These are phyloP conservation scores for Salarias fasciatus DNA, from an alignment of 2,797 vertebrate genomes.

Conservation along the genomic window DNA sequence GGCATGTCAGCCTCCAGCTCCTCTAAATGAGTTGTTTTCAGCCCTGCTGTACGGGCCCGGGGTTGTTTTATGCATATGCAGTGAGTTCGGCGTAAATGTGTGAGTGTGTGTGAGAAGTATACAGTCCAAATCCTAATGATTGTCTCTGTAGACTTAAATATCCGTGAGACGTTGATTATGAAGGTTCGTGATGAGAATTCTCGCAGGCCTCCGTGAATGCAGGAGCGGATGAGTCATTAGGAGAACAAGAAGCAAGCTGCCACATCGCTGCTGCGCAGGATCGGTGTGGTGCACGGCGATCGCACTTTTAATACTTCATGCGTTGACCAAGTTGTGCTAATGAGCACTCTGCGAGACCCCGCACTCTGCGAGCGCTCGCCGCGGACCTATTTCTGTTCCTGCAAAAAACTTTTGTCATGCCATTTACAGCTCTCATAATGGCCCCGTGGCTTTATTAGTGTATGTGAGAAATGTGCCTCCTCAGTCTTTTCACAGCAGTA, in stretches of 20 bases:
- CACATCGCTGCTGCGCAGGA: slow-evolving; percentile 52
- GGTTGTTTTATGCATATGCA: background rate
- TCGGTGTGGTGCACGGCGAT: slow-evolving; percentile 41
- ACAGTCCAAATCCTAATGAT: slow-evolving; percentile 10
- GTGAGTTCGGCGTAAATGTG: background rate
- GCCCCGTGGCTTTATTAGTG: slow-evolving; percentile 46
- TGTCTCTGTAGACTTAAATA: slow-evolving; percentile 12
- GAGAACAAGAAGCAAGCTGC: slow-evolving; percentile 57
- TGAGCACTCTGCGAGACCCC: slow-evolving; percentile 62
- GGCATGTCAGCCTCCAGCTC: slow-evolving; percentile 3
- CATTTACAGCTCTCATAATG: slow-evolving; percentile 44
- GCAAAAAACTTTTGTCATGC: slow-evolving; percentile 50
- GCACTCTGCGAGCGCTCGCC: slow-evolving; percentile 39
- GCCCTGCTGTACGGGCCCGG: background rate
- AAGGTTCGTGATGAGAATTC: slow-evolving; percentile 17
- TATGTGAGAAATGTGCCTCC: slow-evolving; percentile 17
- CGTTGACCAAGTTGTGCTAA: slow-evolving; percentile 73
- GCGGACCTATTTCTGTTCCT: slow-evolving; percentile 54
- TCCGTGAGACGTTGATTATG: slow-evolving; percentile 25
- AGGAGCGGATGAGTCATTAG: slow-evolving; percentile 61
- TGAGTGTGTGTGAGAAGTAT: slow-evolving; percentile 1
- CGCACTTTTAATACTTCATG: slow-evolving; percentile 64
- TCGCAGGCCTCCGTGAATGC: slow-evolving; percentile 20
- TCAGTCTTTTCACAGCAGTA: slow-evolving; percentile 22
- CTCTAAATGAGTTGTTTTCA: slow-evolving; percentile 22